A percentile compares a stretch with the other conserved stretches of the same genome.
phyloP scores from a whole-genome alignment of 2,797 vertebrate genomes.

The Nannoperca obscura region DNA sequence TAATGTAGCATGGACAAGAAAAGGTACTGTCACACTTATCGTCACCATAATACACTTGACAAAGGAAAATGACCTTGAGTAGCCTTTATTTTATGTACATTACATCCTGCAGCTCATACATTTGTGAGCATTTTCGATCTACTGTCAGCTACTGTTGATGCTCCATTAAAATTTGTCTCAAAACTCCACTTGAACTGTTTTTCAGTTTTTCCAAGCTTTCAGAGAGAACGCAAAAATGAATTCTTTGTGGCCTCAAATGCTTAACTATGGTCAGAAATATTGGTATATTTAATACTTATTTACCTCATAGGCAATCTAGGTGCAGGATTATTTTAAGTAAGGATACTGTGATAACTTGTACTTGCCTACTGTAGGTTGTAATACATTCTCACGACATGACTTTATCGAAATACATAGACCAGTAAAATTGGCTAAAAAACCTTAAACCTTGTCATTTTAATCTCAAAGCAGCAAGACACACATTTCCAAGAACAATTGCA shows the following conservation, averaged over 20 bases:
- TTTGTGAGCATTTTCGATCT: conserved; percentile 41
- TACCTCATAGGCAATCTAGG: background rate
- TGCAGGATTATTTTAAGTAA: background rate
- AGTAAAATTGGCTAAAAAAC: background rate
- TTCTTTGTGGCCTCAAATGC: background rate
- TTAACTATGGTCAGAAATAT: background rate
- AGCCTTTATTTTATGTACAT: conserved; percentile 33
- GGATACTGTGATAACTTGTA: background rate
- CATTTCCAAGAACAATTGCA: background rate
- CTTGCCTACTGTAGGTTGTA: background rate
- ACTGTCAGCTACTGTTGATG: conserved; percentile 23
- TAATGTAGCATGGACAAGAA: conserved; percentile 34
- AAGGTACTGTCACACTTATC: conserved; percentile 19
- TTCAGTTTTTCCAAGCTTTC: background rate
- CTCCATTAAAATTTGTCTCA: conserved; percentile 69
- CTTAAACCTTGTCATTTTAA: background rate
- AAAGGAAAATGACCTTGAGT: conserved; percentile 5
- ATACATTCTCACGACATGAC: background rate
- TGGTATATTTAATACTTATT: background rate
- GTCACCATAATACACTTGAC: conserved; percentile 16
- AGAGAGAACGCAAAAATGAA: background rate
- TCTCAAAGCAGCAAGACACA: background rate
- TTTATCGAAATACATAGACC: background rate
- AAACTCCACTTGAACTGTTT: conserved; percentile 20
- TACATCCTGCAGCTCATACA: conserved; percentile 39